Evolutionary conservation across 1,140 invertebrate genomes (phyloP).

Genomic region (Caerostris extrusa): DNA sequence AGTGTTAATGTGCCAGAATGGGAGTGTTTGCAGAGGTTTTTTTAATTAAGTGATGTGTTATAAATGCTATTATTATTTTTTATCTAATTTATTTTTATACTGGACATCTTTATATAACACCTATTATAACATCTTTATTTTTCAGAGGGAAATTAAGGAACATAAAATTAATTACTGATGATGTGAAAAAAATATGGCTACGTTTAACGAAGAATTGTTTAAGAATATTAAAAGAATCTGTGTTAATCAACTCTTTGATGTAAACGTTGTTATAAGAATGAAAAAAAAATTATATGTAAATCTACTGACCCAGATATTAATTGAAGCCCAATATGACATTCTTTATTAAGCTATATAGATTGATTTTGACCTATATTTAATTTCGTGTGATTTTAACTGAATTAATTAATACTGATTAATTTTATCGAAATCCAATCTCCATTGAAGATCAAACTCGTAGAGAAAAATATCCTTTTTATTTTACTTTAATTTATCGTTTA

Average conservation of each 20-base stretch:
- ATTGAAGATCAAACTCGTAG: too few relatives aligned
- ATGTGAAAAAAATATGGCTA: background rate
- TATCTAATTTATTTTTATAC: background rate
- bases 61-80: background rate
- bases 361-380: too few relatives aligned
- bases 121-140: too few relatives aligned
- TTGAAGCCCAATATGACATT: too few relatives aligned
- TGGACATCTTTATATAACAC: background rate
- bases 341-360: too few relatives aligned
- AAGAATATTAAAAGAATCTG: background rate
- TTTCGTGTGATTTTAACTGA: too few relatives aligned
- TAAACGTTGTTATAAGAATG: background rate
- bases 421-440: too few relatives aligned
- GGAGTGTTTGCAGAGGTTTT: background rate
- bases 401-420: too few relatives aligned
- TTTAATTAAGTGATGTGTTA: background rate
- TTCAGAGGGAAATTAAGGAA: background rate
- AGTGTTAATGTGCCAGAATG: background rate
- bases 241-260: background rate
- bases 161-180: background rate
- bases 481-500: too few relatives aligned
- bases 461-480: too few relatives aligned
- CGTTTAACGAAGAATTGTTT: background rate
- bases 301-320: too few relatives aligned
- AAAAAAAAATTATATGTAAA: too few relatives aligned